These are phyloP conservation scores for Columbina picui DNA, from an alignment of 2,113 vertebrate genomes.

Conservation along the genomic window DNA sequence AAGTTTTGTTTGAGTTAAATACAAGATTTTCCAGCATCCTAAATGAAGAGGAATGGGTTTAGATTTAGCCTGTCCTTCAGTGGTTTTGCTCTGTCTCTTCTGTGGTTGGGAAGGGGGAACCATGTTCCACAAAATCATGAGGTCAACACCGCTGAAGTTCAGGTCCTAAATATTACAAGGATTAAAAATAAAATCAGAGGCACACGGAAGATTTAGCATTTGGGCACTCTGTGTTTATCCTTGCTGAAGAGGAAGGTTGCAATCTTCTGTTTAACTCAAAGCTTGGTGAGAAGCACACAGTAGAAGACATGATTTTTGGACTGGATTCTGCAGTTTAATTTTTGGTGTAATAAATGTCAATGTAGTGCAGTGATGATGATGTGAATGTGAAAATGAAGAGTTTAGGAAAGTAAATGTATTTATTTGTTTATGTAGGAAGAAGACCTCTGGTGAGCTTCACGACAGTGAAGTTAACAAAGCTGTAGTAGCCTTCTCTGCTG, in stretches of 20 bases:
- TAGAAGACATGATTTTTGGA: not conserved
- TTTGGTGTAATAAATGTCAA: not conserved
- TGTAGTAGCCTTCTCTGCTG: not conserved
- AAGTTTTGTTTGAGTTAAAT: not conserved
- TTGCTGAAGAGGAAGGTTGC: constrained; percentile 25
- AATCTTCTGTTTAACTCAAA: not conserved
- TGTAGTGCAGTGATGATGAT: constrained; percentile 1
- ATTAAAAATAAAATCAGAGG: not conserved
- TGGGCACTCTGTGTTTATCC: constrained; percentile 1
- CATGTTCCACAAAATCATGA: not conserved
- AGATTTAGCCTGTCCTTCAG: not conserved
- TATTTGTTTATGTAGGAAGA: not conserved
- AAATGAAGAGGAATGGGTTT: not conserved
- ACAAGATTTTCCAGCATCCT: not conserved
- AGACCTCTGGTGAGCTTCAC: not conserved
- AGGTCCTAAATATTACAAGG: not conserved
- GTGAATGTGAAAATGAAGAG: not conserved
- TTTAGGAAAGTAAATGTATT: not conserved
- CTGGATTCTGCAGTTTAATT: not conserved
- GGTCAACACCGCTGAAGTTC: not conserved
- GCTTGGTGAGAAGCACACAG: not conserved
- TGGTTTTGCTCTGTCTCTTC: not conserved
- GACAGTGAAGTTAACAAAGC: not conserved
- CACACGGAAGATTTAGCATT: not conserved
- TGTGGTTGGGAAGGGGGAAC: not conserved